Conservation (phyloP, 2,888 invertebrate species). For the Cephus rjabovi region DNA sequence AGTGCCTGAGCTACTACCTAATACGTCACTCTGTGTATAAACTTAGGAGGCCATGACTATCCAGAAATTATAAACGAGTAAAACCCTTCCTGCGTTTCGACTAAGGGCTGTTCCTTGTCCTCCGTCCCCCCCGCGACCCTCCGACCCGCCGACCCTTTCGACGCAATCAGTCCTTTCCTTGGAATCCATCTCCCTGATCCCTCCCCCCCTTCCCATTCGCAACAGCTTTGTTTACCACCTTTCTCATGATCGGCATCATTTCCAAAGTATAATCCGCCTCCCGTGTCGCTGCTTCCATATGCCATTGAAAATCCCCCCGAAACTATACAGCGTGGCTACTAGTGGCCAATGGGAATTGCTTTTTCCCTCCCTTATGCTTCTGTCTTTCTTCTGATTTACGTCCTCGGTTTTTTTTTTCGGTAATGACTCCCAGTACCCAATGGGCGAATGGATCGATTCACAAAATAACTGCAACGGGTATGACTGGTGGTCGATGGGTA, state of each 20-base stretch:
- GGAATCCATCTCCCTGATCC: conserved; percentile 20
- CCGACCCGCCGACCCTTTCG: not conserved
- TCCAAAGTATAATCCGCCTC: not conserved
- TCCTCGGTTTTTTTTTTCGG: conserved; percentile 17
- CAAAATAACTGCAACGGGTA: conserved; percentile 2
- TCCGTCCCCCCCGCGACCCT: too few relatives aligned
- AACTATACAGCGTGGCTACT: not conserved
- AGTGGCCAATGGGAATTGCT: conserved; percentile 7
- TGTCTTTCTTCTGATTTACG: not conserved
- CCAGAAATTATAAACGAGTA: not conserved
- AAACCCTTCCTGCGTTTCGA: not conserved
- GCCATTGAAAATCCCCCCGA: not conserved
- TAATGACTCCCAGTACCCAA: conserved; percentile 43
- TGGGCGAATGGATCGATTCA: conserved; percentile 36
- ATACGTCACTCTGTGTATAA: conserved; percentile 25
- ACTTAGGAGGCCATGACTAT: not conserved
- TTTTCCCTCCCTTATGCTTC: conserved; percentile 23
- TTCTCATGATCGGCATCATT: not conserved
- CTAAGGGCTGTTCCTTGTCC: not conserved
- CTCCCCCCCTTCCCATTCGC: not conserved
- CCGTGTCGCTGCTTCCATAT: not conserved
- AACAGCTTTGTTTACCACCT: not conserved
- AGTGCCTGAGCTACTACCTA: conserved; percentile 25
- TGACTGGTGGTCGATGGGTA: not conserved
- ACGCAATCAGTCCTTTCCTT: conserved; percentile 32